Conservation (phyloP, 1,140 invertebrate genomes). For the Drosophila insularis region DNA sequence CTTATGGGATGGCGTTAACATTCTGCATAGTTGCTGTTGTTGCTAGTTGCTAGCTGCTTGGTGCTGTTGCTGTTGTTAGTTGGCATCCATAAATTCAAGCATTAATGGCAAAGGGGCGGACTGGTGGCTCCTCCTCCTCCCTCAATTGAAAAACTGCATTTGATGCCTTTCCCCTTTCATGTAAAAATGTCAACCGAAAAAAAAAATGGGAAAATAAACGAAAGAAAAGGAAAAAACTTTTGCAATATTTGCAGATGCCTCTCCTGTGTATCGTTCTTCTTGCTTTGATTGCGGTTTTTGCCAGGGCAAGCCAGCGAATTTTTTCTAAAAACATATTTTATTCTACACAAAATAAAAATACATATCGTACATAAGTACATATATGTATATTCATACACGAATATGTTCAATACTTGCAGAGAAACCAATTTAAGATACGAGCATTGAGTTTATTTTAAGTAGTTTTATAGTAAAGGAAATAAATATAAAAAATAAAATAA, state of each 20-base stretch:
- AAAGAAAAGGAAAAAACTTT: constrained; percentile 28
- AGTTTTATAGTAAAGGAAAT: constrained; percentile 55
- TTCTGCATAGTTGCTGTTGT: constrained; percentile 51
- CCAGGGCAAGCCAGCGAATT: background rate
- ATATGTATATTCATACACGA: background rate
- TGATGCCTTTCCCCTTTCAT: constrained; percentile 75
- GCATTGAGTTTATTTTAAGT: constrained; percentile 75
- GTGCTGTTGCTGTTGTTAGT: constrained; percentile 57
- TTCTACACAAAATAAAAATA: background rate
- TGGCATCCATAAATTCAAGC: constrained; percentile 76
- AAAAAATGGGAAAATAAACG: constrained; percentile 16
- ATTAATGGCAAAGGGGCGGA: constrained; percentile 65
- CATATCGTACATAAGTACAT: background rate
- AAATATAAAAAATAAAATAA: constrained; percentile 3
- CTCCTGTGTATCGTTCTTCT: constrained; percentile 14
- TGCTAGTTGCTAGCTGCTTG: constrained; percentile 34
- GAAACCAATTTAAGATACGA: constrained; percentile 66
- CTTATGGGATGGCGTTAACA: constrained; percentile 73
- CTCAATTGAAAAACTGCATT: constrained; percentile 50
- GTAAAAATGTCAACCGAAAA: constrained; percentile 66
- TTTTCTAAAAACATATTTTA: background rate
- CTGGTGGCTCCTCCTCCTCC: constrained; percentile 8
- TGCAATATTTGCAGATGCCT: constrained; percentile 39
- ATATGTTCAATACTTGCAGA: constrained; percentile 25
- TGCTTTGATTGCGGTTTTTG: constrained; percentile 12